These are phyloP conservation scores for Gallirallus australis DNA, from an alignment of 2,797 vertebrate genomes.

Conservation along the genomic window DNA sequence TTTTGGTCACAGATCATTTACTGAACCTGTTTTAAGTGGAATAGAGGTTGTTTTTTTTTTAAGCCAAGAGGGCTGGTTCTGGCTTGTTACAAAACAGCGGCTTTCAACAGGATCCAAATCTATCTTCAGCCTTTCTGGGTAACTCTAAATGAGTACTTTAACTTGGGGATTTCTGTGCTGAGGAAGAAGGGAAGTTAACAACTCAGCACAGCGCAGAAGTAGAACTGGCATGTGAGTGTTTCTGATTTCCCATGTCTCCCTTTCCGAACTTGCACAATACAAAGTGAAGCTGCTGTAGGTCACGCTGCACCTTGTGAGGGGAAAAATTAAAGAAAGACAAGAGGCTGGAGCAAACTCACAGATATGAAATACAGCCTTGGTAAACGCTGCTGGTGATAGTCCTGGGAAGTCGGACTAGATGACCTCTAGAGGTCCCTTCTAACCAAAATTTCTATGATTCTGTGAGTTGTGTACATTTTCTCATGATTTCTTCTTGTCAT, in stretches of 20 bases:
- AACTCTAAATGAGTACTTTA: conserved; percentile 71
- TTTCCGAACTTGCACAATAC: not conserved
- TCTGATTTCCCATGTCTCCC: not conserved
- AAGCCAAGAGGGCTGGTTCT: conserved; percentile 59
- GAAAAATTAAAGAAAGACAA: not conserved
- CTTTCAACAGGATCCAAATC: conserved; percentile 71
- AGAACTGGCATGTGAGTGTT: not conserved
- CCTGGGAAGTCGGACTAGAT: not conserved
- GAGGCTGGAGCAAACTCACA: not conserved
- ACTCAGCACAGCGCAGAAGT: conserved; percentile 13
- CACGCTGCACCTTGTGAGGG: not conserved
- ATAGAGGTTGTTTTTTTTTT: conserved; percentile 24
- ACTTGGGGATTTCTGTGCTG: conserved; percentile 63
- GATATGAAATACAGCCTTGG: not conserved
- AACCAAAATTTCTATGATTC: conserved; percentile 55
- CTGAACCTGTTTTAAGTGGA: conserved; percentile 72
- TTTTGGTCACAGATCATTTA: conserved; percentile 73
- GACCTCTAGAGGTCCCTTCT: conserved; percentile 71
- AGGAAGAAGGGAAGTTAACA: conserved; percentile 62
- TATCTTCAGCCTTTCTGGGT: conserved; percentile 73
- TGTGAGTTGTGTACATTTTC: not conserved
- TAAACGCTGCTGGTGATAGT: not conserved
- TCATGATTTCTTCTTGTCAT: not conserved
- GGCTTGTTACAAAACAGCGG: conserved; percentile 52
- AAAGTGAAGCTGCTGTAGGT: not conserved